Conservation (phyloP, 2,797 vertebrate genomes). For the Poecilia picta region DNA sequence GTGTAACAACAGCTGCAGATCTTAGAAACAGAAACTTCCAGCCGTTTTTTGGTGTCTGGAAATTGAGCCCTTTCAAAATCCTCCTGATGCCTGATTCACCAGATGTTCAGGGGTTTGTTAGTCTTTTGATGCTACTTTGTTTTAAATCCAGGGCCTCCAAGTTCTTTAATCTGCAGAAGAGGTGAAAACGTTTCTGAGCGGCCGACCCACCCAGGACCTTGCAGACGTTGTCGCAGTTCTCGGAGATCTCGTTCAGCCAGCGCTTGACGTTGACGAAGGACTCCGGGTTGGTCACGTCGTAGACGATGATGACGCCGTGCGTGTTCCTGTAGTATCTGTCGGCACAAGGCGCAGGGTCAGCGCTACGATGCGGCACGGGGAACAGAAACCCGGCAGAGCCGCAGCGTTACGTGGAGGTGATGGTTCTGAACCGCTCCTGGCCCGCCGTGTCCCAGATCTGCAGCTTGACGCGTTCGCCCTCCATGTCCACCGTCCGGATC, state of each 20-base stretch:
- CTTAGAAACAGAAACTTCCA: no score
- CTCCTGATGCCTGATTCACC: no score
- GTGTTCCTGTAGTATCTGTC: slow-evolving; percentile 88
- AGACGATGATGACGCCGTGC: slow-evolving; percentile 88
- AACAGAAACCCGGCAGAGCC: background rate
- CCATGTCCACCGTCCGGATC: slow-evolving; percentile 86
- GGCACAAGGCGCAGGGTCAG: background rate
- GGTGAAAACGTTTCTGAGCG: background rate
- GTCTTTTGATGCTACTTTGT: no score
- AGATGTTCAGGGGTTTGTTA: no score
- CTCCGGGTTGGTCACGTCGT: slow-evolving; percentile 87
- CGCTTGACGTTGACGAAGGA: slow-evolving; percentile 88
- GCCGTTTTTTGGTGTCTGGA: no score
- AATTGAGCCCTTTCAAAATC: no score
- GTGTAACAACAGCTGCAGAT: background rate
- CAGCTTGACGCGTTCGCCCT: slow-evolving; percentile 86
- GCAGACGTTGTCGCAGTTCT: slow-evolving; percentile 89
- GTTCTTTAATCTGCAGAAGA: no score
- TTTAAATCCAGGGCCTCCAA: no score
- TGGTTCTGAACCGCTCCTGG: slow-evolving; percentile 85
- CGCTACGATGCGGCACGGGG: background rate
- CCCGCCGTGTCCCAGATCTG: slow-evolving; percentile 89
- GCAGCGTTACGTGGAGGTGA: slow-evolving; percentile 82
- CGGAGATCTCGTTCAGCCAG: slow-evolving; percentile 87
- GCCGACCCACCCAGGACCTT: slow-evolving; percentile 83